These are phyloP conservation scores for Cataglyphis altisquamis DNA, from an alignment of 2,888 invertebrate genomes.

Conservation along the genomic window DNA sequence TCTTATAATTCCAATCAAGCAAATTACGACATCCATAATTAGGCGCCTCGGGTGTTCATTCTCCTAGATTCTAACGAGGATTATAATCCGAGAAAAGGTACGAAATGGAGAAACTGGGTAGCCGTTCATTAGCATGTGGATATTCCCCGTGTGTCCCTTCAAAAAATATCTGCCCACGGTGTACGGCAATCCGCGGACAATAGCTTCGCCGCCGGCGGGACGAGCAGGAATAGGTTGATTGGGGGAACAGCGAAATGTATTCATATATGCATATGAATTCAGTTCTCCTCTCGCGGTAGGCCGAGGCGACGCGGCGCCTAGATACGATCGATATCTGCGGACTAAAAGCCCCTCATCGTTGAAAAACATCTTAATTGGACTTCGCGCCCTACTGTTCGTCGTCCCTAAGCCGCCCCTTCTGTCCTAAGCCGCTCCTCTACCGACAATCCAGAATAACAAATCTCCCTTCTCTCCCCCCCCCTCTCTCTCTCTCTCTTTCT, in stretches of 20 bases:
- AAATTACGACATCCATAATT: constrained; percentile 2
- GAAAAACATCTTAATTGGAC: constrained; percentile 84
- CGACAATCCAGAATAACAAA: neutral
- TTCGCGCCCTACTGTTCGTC: constrained; percentile 65
- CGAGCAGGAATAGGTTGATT: constrained; percentile 79
- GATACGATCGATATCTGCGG: constrained; percentile 76
- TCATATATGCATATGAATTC: constrained; percentile 86
- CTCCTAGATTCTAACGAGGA: constrained; percentile 17
- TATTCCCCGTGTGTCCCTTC: constrained; percentile 52
- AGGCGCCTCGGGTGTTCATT: neutral
- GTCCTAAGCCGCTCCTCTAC: constrained; percentile 2
- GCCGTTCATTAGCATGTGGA: constrained; percentile 67
- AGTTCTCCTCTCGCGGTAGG: constrained; percentile 64
- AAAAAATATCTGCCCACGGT: constrained; percentile 56
- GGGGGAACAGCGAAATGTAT: constrained; percentile 84
- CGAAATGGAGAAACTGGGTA: constrained; percentile 9
- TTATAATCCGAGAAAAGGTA: constrained; percentile 17
- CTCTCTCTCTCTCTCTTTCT: neutral
- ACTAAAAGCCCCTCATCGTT: constrained; percentile 68
- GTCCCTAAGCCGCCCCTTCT: constrained; percentile 45
- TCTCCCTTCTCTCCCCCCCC: neutral
- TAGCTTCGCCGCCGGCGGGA: constrained; percentile 57
- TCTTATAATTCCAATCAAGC: neutral
- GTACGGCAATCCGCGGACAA: constrained; percentile 48
- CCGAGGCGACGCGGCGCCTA: constrained; percentile 70